These are phyloP conservation scores for Oligia latruncula DNA, from an alignment of 2,888 invertebrate species.

Conservation along the genomic window DNA sequence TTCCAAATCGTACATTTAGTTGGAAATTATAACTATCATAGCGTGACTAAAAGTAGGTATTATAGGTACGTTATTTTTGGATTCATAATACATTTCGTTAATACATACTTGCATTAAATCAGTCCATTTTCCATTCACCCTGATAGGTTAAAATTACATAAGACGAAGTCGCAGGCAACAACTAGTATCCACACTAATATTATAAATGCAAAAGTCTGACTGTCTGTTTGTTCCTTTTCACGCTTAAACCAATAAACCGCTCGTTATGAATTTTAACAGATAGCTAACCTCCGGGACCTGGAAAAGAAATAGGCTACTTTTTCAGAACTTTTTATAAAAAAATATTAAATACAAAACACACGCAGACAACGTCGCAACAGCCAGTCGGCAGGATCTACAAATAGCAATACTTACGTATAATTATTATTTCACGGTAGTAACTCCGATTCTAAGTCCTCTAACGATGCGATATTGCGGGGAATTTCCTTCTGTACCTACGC, in stretches of 20 bases:
- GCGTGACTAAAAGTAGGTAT: neutral
- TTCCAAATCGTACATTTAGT: neutral
- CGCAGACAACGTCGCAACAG: neutral
- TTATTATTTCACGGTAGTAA: constrained; percentile 8
- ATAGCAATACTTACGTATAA: too few species aligned
- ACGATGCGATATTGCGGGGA: neutral
- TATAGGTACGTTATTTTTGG: neutral
- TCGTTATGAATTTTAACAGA: too few species aligned
- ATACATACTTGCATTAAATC: neutral
- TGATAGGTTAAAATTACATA: neutral
- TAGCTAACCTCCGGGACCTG: too few species aligned
- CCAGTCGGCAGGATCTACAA: neutral
- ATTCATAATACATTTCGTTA: neutral
- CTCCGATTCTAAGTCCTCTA: constrained; percentile 20
- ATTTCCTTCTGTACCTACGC: neutral
- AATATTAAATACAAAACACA: neutral
- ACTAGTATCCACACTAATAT: neutral
- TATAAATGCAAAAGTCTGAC: neutral
- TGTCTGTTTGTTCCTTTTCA: neutral
- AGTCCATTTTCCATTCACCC: neutral
- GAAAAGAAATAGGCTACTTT: too few species aligned
- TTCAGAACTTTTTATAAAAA: neutral
- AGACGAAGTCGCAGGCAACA: neutral
- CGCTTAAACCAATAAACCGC: too few species aligned
- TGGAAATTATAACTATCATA: neutral